These are phyloP conservation scores for Drosophila ficusphila DNA, from an alignment of 1,140 invertebrate genomes.

Conservation along the genomic window DNA sequence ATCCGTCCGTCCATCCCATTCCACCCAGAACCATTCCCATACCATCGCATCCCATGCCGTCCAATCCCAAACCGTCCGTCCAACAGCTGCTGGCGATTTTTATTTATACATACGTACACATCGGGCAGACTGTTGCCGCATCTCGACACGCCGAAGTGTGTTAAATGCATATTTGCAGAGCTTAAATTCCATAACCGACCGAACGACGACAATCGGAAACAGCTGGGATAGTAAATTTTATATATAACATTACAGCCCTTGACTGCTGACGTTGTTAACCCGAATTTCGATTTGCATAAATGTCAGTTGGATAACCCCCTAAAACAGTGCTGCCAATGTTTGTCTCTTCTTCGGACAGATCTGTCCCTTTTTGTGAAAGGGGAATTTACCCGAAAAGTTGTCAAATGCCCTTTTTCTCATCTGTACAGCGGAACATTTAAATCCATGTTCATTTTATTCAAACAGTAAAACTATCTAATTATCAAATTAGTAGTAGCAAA, in stretches of 20 bases:
- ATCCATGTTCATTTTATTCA: too few species aligned
- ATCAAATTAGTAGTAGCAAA: too few species aligned
- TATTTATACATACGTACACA: constrained; percentile 53
- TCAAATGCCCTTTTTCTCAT: neutral
- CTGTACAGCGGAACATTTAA: too few species aligned
- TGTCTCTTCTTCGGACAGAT: neutral
- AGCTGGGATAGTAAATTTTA: constrained; percentile 45
- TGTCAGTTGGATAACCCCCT: constrained; percentile 23
- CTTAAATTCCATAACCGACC: constrained; percentile 61
- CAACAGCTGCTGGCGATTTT: constrained; percentile 56
- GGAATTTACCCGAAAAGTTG: neutral
- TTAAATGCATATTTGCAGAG: constrained; percentile 66
- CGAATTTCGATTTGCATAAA: constrained; percentile 66
- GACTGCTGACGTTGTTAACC: constrained; percentile 46
- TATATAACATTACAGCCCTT: constrained; percentile 40
- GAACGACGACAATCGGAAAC: constrained; percentile 57
- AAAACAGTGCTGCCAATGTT: constrained; percentile 10
- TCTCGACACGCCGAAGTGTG: constrained; percentile 54
- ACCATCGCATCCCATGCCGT: neutral
- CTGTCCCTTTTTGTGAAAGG: neutral
- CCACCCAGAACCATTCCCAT: neutral
- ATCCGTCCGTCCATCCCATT: neutral
- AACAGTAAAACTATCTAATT: too few species aligned
- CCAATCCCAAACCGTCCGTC: constrained; percentile 7
- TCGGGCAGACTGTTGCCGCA: constrained; percentile 26